Percentiles rank a stretch among this genome's conserved stretches.
Conservation (phyloP, 2,888 invertebrate genomes). For the Latrodectus elegans region DNA sequence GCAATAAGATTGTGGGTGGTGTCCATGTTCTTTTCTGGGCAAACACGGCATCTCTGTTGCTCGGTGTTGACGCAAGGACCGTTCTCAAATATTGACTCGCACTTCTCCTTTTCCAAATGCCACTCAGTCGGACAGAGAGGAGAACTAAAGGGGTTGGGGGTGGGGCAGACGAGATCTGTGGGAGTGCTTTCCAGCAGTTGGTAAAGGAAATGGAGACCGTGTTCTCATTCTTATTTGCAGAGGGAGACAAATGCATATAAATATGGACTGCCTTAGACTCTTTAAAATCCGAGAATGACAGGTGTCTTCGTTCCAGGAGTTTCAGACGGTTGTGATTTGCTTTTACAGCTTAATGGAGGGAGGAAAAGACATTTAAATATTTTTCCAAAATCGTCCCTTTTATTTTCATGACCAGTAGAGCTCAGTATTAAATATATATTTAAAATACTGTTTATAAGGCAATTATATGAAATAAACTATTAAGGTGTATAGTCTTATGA, state of each 20-base stretch:
- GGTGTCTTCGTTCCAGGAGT: background rate
- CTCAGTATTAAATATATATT: too few relatives aligned
- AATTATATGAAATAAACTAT: too few relatives aligned
- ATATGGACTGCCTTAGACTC: conserved; percentile 18
- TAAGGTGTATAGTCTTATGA: too few relatives aligned
- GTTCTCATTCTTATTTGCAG: conserved; percentile 26
- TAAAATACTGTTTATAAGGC: too few relatives aligned
- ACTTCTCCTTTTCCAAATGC: conserved; percentile 28
- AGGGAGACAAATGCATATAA: conserved; percentile 25
- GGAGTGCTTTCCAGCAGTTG: conserved; percentile 3
- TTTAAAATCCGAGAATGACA: background rate
- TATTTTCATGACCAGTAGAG: too few relatives aligned
- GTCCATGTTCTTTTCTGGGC: conserved; percentile 32
- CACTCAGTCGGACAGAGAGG: conserved; percentile 15
- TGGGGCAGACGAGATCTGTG: background rate
- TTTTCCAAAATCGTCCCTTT: too few relatives aligned
- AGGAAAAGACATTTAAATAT: too few relatives aligned
- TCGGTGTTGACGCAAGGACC: conserved; percentile 46
- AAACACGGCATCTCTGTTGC: conserved; percentile 51
- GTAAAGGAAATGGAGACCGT: conserved; percentile 38
- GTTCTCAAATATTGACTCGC: conserved; percentile 62
- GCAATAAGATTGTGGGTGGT: conserved; percentile 40
- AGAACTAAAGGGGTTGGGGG: background rate
- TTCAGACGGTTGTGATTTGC: background rate
- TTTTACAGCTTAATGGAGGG: too few relatives aligned